Evolutionary conservation across 2,797 vertebrate species (phyloP), one percentile per base, ranked within the genome.

Genomic region (Coranthus polyacanthus): DNA sequence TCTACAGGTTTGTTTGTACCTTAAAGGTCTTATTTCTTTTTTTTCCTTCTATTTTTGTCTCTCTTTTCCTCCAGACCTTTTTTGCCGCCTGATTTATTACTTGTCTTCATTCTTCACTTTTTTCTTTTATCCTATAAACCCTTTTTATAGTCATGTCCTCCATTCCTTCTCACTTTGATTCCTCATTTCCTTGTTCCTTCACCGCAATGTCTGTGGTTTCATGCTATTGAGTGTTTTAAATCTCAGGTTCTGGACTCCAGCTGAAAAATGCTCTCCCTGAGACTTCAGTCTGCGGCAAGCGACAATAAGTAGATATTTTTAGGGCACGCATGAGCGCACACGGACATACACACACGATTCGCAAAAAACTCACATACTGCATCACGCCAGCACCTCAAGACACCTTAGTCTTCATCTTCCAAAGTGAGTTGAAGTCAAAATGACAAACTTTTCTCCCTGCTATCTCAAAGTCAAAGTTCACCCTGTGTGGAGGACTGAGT

Each of bases 401-500:
- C 52, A 56, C 55, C 2, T 43, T 5, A 37, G 34, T 67, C 34
- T 60, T 58, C 36, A 58, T 72, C 71, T 50, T 60, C 39, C 52
- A 46, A 42, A 62, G 44, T 55, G 59, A 41, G 32, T 45, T 44
- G 16, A 63, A 72, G 36, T 63, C 16, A 46, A 55, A 63, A 36
- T 69, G 47, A 76, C 58, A 75, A 59, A 65, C 9, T 54, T 73
- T 60, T 53, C 39, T 60, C 15, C 38, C 21, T 52, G 67, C 41
- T 37, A 12, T 66, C 38, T 68, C 38, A 46, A 17, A 53, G 58
- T 72, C 17, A 42, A 49, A 68, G 47, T 52, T 75, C 43, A 62
- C 45, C 54, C 18, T 3, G 5, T 29, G 2, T n/a, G 15, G 18
- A 42, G 54, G 41, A 7, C 29, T 59, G 17, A 12, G 18, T 67